Conservation (phyloP, 2,888 invertebrate genomes). For the Gerris lacustris region DNA sequence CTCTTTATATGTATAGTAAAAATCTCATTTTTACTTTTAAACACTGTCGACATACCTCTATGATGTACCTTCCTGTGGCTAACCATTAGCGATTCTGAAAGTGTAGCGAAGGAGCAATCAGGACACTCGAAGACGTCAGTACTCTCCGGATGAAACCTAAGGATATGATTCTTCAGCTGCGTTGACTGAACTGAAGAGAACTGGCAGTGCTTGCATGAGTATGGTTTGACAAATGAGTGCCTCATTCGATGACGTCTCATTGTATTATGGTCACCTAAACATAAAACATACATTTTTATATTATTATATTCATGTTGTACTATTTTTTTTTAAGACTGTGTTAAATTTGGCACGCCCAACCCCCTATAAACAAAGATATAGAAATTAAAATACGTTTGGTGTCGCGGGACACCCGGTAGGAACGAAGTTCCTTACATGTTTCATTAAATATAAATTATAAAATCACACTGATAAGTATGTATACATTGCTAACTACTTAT, state of each 20-base stretch:
- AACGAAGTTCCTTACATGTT: too few relatives aligned
- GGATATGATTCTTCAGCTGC: background rate
- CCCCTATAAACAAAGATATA: too few relatives aligned
- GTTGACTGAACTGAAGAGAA: slow-evolving; percentile 1
- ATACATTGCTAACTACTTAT: too few relatives aligned
- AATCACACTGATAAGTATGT: too few relatives aligned
- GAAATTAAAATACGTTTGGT: too few relatives aligned
- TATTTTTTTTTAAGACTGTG: too few relatives aligned
- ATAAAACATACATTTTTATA: background rate
- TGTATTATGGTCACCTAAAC: slow-evolving; percentile 3
- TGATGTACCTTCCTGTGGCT: background rate
- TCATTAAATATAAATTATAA: too few relatives aligned
- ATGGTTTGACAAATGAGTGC: background rate
- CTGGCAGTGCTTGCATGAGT: background rate
- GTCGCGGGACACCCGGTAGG: too few relatives aligned
- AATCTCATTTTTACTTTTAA: too few relatives aligned
- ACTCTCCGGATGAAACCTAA: background rate
- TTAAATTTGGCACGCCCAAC: too few relatives aligned
- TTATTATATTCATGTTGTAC: too few relatives aligned
- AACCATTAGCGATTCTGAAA: background rate
- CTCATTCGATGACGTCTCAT: background rate
- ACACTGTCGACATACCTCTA: background rate
- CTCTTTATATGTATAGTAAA: too few relatives aligned
- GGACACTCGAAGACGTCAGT: background rate
- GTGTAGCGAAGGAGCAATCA: background rate